Percentiles rank a stretch among this genome's conserved stretches.
phyloP scores from a whole-genome alignment of 1,140 invertebrate species.

The Mizuhopecten yessoensis region DNA sequence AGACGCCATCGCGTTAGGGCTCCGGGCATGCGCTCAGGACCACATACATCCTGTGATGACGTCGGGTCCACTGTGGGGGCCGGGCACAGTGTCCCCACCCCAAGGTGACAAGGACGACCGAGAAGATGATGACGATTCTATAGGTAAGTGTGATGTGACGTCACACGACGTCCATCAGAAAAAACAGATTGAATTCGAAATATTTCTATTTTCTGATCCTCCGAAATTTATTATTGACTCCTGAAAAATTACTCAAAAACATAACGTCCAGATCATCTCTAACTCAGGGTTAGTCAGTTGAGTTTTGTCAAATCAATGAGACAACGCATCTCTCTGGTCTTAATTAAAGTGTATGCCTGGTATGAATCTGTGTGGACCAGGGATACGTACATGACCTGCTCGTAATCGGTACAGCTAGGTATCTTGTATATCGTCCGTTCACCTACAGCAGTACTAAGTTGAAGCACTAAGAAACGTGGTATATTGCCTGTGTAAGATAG shows the following conservation, averaged over 20 bases:
- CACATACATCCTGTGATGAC: constrained; percentile 91
- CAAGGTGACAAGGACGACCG: constrained; percentile 52
- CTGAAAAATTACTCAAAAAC: too few relatives aligned
- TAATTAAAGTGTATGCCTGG: background rate
- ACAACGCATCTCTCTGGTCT: background rate
- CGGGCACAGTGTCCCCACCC: constrained; percentile 78
- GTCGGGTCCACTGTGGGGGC: constrained; percentile 93
- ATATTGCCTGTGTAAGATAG: too few relatives aligned
- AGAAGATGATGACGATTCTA: constrained; percentile 46
- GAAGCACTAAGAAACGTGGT: too few relatives aligned
- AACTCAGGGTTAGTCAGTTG: too few relatives aligned
- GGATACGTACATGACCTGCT: too few relatives aligned
- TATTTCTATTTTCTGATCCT: too few relatives aligned
- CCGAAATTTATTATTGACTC: too few relatives aligned
- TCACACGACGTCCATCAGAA: background rate
- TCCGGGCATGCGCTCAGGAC: constrained; percentile 95
- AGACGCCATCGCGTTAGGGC: constrained; percentile 96
- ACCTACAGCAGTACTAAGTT: too few relatives aligned
- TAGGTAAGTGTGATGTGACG: background rate
- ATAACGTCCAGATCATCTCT: too few relatives aligned
- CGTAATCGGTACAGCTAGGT: too few relatives aligned
- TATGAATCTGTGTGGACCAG: background rate
- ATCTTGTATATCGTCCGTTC: too few relatives aligned
- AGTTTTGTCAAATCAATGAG: background rate
- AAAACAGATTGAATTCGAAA: too few relatives aligned